Evolutionary conservation across 2,888 invertebrate genomes (phyloP), one percentile per base, ranked within the genome.

Genomic region (Aphodius sticticus): DNA sequence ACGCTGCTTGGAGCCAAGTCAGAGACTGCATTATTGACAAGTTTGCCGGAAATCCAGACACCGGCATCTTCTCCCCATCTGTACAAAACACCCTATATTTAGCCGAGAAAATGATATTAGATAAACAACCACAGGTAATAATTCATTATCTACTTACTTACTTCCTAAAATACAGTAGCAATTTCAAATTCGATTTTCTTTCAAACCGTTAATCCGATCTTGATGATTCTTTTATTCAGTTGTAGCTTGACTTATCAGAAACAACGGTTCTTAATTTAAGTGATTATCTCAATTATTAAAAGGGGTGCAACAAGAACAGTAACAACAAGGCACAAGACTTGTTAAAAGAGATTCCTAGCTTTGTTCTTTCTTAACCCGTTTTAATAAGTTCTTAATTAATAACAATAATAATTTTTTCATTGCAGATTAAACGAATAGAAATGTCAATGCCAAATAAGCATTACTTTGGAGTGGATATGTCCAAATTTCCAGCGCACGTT

Each of bases 371-470:
- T n/a, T n/a, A n/a, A n/a, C n/a, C n/a, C n/a, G n/a, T n/a, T n/a
- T n/a, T n/a, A n/a, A n/a, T n/a, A n/a, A n/a, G n/a, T n/a, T n/a
- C n/a, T n/a, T n/a, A n/a, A n/a, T n/a, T n/a, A n/a, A n/a, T n/a
- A n/a, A n/a, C n/a, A n/a, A n/a, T n/a, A n/a, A n/a, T n/a, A n/a
- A n/a, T n/a, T 7, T 70, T 70, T 36, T n/a, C 35, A 7, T 74
- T 81, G 74, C 38, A 95, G 93, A 92, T 95, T 74, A 90, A 90
- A 5, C 92, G 92, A 86, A 93, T 95, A 77, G 93, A 93, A 83
- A 95, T 95, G 93, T 91, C 92, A 81, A 94, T 96, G 93, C 96
- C 96, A 0, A 96, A 96, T 88, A 95, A 95, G 85, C 96, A 96
- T 86, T 96, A 96, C 87, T 92, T 94, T 84, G 93, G 92, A 83